These are phyloP conservation scores for Zootermopsis nevadensis DNA, from an alignment of 2,888 invertebrate genomes.

Conservation along the genomic window DNA sequence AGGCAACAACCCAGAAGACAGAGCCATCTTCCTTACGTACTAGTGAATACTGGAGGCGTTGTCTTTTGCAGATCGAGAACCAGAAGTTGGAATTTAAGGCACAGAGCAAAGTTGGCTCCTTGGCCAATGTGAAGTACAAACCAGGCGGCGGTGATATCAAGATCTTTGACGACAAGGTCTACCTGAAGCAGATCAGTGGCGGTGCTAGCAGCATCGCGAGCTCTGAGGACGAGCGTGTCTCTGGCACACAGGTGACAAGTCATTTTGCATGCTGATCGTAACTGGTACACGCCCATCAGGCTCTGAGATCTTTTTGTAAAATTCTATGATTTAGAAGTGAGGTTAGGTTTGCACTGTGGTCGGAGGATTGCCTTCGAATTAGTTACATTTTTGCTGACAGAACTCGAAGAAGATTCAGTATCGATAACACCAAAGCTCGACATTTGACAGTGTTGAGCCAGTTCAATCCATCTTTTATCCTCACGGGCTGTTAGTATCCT, in stretches of 20 bases:
- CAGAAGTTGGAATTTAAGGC: constrained; percentile 94
- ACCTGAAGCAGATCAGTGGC: constrained; percentile 77
- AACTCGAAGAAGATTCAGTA: no score
- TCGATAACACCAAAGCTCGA: no score
- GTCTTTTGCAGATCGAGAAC: constrained; percentile 78
- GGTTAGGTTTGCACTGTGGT: no score
- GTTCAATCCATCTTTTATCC: no score
- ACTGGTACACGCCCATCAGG: background rate
- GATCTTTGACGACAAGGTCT: constrained; percentile 93
- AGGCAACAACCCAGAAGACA: no score
- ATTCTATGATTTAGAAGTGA: no score
- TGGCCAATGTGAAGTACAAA: constrained; percentile 91
- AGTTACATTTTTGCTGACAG: no score
- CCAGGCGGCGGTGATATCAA: constrained; percentile 95
- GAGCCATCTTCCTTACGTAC: no score
- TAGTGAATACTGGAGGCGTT: background rate
- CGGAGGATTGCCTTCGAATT: no score
- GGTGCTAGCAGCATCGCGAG: constrained; percentile 53
- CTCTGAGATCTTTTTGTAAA: no score
- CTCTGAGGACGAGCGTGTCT: constrained; percentile 57
- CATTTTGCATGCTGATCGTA: background rate
- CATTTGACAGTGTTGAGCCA: no score
- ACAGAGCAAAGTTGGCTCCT: constrained; percentile 90
- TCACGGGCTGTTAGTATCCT: no score
- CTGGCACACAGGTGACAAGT: constrained; percentile 57